Evolutionary conservation across 2,888 invertebrate species (phyloP), one percentile per base, ranked within the genome.

Genomic region (Phorcus lineatus): DNA sequence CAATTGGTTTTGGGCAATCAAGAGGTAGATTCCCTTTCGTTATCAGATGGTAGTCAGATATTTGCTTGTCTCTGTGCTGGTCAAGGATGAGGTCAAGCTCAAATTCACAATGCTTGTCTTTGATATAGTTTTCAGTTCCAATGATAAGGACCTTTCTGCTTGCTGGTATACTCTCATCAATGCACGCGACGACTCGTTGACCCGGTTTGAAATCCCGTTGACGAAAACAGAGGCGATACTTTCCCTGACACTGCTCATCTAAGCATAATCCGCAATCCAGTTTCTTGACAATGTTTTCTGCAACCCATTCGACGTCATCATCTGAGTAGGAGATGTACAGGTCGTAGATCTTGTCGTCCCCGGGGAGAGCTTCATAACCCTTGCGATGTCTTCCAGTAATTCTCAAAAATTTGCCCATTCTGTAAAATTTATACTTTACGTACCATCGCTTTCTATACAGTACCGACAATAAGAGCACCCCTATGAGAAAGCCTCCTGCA

Each of bases 251-350:
- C n/a, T 80, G 13, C 7, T 76, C 28, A 0, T 75, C 75, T 1
- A 83, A 79, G 3, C 80, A 9, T 22, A 81, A 19, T 9, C 87
- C 87, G 16, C 74, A 79, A 74, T 89, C 89, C 19, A 88, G 81
- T 13, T 76, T 83, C 1, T 82, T 83, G 1, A 89, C 78, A 17
- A 89, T 54, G 57, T 88, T 74, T 0, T 85, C 40, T 13, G 79
- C 47, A 0, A 87, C 87, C 89, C 89, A 90, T 0, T 74, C 70
- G 13, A 66, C 76, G 76, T 90, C 89, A 1, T 83, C 81, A 0
- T 87, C 85, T 11, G 85, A 77, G 80, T 81, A 86, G 2, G 88
- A 88, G 4, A 90, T 80, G 74, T 85, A 86, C 2, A 83, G 83
- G 76, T 87, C 86, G 40, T 70, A 85, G 11, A 17, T 36, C 16